A percentile compares a stretch with the other conserved stretches of the same genome.
Evolutionary conservation across 2,888 invertebrate species (phyloP).

Genomic region (Rhamphomyia laevipes): DNA sequence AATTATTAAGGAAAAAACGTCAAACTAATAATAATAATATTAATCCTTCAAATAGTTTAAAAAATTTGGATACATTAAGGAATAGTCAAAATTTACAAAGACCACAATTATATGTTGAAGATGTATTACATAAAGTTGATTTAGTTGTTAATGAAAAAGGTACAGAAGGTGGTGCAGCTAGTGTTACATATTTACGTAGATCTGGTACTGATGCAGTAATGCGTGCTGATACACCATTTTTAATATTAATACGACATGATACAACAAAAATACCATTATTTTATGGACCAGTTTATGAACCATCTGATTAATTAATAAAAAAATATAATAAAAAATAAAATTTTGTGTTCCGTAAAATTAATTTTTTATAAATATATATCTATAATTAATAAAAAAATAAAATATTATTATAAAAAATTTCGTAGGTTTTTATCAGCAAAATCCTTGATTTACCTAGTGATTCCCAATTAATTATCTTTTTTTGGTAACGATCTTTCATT

Average conservation of each 20-base stretch:
- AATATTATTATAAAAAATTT: too few species aligned
- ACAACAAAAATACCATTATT: conserved; percentile 49
- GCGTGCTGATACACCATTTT: conserved; percentile 52
- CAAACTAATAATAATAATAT: conserved; percentile 7
- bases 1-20: conserved; percentile 14
- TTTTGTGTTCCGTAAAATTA: neutral
- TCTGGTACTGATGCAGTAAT: conserved; percentile 40
- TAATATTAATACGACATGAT: conserved; percentile 54
- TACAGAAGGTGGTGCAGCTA: conserved; percentile 54
- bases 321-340: neutral
- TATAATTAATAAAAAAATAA: too few species aligned
- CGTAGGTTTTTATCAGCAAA: too few species aligned
- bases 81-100: conserved; percentile 3
- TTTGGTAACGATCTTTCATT: too few species aligned
- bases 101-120: conserved; percentile 45
- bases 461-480: too few species aligned
- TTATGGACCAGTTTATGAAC: conserved; percentile 51
- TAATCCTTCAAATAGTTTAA: conserved; percentile 8
- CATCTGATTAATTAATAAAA: conserved; percentile 20
- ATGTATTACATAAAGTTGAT: conserved; percentile 50
- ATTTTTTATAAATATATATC: too few species aligned
- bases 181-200: conserved; percentile 42
- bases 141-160: conserved; percentile 50
- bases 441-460: too few species aligned
- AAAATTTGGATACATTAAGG: conserved; percentile 15